phyloP scores from a whole-genome alignment of 2,797 vertebrate genomes.

The Arrhamphus sclerolepis region DNA sequence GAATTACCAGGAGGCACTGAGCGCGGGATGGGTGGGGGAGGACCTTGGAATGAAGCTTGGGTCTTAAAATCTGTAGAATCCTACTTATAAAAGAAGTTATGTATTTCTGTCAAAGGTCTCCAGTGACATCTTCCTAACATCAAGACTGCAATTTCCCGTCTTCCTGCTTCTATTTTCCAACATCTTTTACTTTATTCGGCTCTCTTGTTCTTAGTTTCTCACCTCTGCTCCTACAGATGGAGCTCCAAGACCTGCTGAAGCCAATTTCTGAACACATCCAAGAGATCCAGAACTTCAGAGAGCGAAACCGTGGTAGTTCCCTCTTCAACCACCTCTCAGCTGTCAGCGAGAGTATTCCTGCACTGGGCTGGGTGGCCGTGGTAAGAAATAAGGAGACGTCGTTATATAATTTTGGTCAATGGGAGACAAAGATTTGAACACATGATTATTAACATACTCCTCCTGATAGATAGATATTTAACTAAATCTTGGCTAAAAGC shows the following conservation, averaged over 20 bases:
- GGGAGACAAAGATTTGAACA: background rate
- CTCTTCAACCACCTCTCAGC: slow-evolving; percentile 98
- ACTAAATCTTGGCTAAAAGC: too few species aligned
- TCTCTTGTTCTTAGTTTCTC: background rate
- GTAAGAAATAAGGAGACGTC: slow-evolving; percentile 75
- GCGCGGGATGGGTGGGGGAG: background rate
- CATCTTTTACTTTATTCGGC: slow-evolving; percentile 2
- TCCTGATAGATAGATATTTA: background rate
- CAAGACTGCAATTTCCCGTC: background rate
- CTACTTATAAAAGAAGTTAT: slow-evolving; percentile 1
- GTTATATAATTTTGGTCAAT: background rate
- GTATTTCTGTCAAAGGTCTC: background rate
- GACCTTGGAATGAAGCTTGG: background rate
- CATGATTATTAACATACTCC: background rate
- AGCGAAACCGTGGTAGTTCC: slow-evolving; percentile 90
- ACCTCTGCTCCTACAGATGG: slow-evolving; percentile 75
- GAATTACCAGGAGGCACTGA: slow-evolving; percentile 30
- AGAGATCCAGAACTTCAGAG: slow-evolving; percentile 93
- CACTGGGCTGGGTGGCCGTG: slow-evolving; percentile 96
- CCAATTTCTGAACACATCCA: slow-evolving; percentile 96
- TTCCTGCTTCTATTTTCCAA: background rate
- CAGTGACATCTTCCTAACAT: background rate
- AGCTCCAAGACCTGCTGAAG: slow-evolving; percentile 87
- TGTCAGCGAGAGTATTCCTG: slow-evolving; percentile 95
- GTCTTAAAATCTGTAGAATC: slow-evolving; percentile 12